Percentiles rank a stretch among this genome's conserved stretches.
Evolutionary conservation across 2,888 invertebrate genomes (phyloP).

Genomic region (Stenodera caucasica): DNA sequence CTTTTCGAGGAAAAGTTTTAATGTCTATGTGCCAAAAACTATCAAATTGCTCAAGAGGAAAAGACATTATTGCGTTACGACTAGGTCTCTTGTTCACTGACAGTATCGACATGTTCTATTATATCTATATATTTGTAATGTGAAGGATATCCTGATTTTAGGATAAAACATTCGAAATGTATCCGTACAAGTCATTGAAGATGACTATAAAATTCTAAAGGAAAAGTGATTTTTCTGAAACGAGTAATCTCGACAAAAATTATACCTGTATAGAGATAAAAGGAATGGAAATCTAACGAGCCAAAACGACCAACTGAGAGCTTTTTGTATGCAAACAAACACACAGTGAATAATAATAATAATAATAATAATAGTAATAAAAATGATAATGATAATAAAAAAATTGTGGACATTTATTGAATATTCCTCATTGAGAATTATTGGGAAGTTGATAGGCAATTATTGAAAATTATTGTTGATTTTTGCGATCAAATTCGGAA

Average conservation of each 20-base stretch:
- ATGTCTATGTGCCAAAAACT: neutral
- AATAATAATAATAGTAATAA: neutral
- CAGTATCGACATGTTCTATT: neutral
- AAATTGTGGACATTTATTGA: neutral
- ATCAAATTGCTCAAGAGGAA: constrained; percentile 5
- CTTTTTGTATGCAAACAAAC: neutral
- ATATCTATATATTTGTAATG: too few relatives aligned
- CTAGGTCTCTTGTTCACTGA: neutral
- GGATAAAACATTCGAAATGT: neutral
- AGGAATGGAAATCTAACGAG: neutral
- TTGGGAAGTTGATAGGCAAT: neutral
- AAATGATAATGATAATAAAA: neutral
- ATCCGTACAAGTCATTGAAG: neutral
- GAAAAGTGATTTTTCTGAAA: neutral
- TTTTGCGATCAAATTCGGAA: neutral
- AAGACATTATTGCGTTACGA: neutral
- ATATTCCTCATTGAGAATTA: neutral
- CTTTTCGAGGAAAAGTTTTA: neutral
- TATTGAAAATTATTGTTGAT: neutral
- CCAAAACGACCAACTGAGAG: constrained; percentile 1
- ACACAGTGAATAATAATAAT: neutral
- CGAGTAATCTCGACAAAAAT: neutral
- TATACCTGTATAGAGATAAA: neutral
- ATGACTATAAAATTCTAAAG: neutral
- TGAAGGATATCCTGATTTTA: neutral